Conservation (phyloP, 53 echinoderm and acorn worm genomes). For the Hippasteria phrygiana region DNA sequence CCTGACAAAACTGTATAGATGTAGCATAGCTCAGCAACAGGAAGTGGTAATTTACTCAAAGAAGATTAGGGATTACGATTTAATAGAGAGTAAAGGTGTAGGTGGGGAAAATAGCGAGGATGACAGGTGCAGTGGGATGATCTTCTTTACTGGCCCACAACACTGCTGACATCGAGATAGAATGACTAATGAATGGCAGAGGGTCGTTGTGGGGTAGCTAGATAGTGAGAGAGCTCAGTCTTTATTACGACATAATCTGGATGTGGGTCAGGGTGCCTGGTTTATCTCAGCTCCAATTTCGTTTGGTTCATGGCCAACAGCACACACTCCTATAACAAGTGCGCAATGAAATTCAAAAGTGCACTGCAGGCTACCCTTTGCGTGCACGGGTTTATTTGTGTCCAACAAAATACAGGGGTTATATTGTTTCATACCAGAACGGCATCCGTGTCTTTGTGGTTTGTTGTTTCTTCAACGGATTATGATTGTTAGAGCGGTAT, state of each 20-base stretch:
- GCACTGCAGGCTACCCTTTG: not conserved
- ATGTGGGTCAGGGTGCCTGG: constrained; percentile 9
- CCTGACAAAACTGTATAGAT: too few relatives aligned
- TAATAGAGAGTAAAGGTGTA: too few relatives aligned
- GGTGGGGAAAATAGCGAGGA: too few relatives aligned
- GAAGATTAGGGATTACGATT: too few relatives aligned
- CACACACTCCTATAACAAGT: not conserved
- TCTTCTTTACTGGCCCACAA: too few relatives aligned
- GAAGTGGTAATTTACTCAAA: too few relatives aligned
- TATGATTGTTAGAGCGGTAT: not conserved
- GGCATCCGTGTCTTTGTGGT: not conserved
- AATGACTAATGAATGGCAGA: not conserved
- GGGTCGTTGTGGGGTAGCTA: not conserved
- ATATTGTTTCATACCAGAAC: not conserved
- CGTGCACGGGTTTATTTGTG: not conserved
- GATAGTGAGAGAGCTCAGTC: too few relatives aligned
- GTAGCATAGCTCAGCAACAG: too few relatives aligned
- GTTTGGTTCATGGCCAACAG: constrained; percentile 37
- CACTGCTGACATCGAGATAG: too few relatives aligned
- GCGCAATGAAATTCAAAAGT: not conserved
- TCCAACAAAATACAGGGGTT: not conserved
- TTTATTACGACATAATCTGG: not conserved
- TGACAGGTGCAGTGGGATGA: too few relatives aligned
- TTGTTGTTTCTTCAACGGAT: not conserved
- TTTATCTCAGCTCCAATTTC: constrained; percentile 41